Evolutionary conservation across 2,113 vertebrate genomes (phyloP), one percentile per base, ranked within the genome.

Genomic region (Callithrix jacchus): DNA sequence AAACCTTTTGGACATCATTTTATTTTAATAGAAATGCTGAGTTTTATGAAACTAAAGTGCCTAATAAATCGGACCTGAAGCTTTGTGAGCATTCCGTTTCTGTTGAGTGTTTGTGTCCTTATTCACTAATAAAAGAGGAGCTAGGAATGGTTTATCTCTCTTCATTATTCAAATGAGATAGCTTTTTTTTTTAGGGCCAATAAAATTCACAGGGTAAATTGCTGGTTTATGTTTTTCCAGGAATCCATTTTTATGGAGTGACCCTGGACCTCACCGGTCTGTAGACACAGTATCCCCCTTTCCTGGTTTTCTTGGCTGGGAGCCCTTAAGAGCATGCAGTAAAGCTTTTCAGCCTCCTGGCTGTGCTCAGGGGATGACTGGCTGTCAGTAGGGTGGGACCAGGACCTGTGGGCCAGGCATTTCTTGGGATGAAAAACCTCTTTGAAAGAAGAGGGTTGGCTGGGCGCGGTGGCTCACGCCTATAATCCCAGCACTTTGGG

Each of bases 121-220:
- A 42, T 74, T 95, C 84, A 16, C 58, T 40, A 47, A 89, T 87
- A 82, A 96, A 90, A 56, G 83, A 56, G 40, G 76, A 81, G 49
- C 71, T 49, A 52, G 88, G 45, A 35, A 47, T 13, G 64, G 52
- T 20, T 85, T 82, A 18, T 93, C 61, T 79, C 37, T 73, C 47
- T 87, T 81, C 71, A 0, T 92, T 93, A 92, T 92, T 97, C 88
- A 97, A 85, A 94, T 93, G 40, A 90, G 56, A 64, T 86, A 35
- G 80, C 1, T 47, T 74, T 61, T 88, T 54, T 77, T 52, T 80
- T 68, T 37, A 0, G 32, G 32, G 52, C 54, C 88, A 66, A 52
- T 96, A 83, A 96, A 86, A 94, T 87, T 86, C 87, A 68, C 79
- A n/a, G 76, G 56, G 95, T 89, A 94, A 95, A 94, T 87, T 58